A percentile compares a stretch with the other conserved stretches of the same genome.
Conservation (phyloP, 2,888 invertebrate species). For the Agrilus cyanescens region DNA sequence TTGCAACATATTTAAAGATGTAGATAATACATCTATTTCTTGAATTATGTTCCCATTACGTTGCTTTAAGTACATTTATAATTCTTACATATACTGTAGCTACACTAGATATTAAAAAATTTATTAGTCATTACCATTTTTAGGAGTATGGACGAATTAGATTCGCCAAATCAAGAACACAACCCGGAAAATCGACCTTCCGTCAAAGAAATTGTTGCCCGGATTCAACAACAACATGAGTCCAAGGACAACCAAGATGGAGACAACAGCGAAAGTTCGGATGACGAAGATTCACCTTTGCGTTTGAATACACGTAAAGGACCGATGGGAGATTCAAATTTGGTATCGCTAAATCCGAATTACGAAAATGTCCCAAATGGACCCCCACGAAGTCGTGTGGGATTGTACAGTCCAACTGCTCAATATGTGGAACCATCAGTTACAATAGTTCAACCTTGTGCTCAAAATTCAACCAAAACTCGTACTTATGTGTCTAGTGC, state of each 20-base stretch:
- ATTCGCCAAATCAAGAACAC: constrained; percentile 23
- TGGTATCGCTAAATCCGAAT: constrained; percentile 39
- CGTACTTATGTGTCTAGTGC: constrained; percentile 11
- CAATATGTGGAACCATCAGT: constrained; percentile 30
- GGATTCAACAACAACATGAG: constrained; percentile 42
- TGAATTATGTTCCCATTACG: no score
- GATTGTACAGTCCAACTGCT: constrained; percentile 40
- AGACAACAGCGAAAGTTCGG: constrained; percentile 34
- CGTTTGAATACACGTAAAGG: constrained; percentile 36
- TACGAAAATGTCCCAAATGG: constrained; percentile 39
- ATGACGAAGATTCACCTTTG: constrained; percentile 32
- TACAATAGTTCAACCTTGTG: constrained; percentile 25
- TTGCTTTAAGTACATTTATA: no score
- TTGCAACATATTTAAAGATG: no score
- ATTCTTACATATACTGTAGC: no score
- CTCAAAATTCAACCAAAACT: constrained; percentile 9
- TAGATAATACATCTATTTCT: no score
- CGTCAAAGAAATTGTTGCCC: constrained; percentile 52
- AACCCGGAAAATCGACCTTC: constrained; percentile 37
- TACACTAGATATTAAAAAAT: background rate
- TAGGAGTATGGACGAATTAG: constrained; percentile 35
- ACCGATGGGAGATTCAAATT: constrained; percentile 43
- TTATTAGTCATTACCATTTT: constrained; percentile 8
- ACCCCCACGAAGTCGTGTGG: constrained; percentile 34
- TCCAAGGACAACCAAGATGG: constrained; percentile 17